Percentiles rank a stretch among this genome's conserved stretches.
Conservation (phyloP, 30 jellyfish, hydroid and myxozoan genomes). For the Hydractinia symbiolongicarpus region DNA sequence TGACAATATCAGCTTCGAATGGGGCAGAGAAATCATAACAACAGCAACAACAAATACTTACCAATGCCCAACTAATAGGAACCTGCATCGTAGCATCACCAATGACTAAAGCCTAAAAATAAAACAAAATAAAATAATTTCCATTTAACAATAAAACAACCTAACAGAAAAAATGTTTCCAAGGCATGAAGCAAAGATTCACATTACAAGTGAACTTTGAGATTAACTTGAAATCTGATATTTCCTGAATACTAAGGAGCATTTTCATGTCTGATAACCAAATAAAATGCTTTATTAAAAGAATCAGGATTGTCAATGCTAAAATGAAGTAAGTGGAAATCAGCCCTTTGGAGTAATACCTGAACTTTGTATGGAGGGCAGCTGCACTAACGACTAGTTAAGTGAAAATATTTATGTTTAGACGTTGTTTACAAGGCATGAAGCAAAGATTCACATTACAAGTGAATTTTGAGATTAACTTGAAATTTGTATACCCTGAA, state of each 20-base stretch:
- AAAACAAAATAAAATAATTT: background rate
- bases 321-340: background rate
- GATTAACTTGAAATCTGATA: constrained; percentile 35
- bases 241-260: constrained; percentile 10
- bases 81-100: constrained; percentile 91
- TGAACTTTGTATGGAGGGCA: no score
- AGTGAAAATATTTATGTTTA: background rate
- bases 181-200: constrained; percentile 60
- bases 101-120: constrained; percentile 71
- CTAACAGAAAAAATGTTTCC: background rate
- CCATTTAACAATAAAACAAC: background rate
- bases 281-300: constrained; percentile 6
- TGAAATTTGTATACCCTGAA: constrained; percentile 19
- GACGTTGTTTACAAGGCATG: constrained; percentile 41
- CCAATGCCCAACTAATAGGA: constrained; percentile 89
- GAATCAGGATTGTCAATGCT: no score
- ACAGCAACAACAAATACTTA: constrained; percentile 26
- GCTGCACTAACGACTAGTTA: no score
- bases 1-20: constrained; percentile 23
- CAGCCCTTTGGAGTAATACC: background rate
- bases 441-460: constrained; percentile 39
- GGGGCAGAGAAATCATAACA: background rate
- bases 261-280: constrained; percentile 35
- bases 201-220: constrained; percentile 30
- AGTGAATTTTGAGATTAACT: constrained; percentile 44